Conservation (phyloP, 2,888 invertebrate species). For the Scaptomyza cyrtandrae region DNA sequence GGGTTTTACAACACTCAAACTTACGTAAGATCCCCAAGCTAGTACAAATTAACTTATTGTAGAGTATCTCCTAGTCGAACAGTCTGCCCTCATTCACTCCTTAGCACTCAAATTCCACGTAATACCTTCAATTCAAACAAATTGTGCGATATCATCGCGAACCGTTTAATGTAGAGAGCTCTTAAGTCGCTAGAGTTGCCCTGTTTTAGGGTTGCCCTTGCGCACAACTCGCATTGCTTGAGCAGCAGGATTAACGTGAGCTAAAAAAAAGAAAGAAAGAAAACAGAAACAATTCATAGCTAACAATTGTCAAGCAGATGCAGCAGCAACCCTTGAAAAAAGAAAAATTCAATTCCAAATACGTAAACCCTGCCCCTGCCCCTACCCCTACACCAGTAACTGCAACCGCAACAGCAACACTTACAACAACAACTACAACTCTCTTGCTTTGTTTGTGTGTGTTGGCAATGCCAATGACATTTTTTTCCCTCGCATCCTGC, state of each 20-base stretch:
- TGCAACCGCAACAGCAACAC: slow-evolving; percentile 63
- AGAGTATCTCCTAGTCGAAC: not conserved
- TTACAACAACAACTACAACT: slow-evolving; percentile 23
- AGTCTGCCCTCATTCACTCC: not conserved
- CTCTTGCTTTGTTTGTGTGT: slow-evolving; percentile 12
- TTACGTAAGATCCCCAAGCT: no score
- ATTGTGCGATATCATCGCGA: slow-evolving; percentile 43
- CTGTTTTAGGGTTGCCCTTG: slow-evolving; percentile 18
- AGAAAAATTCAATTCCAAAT: not conserved
- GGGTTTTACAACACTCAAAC: no score
- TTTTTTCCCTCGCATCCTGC: slow-evolving; percentile 28
- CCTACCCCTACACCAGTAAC: slow-evolving; percentile 10
- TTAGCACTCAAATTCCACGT: not conserved
- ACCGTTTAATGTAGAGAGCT: slow-evolving; percentile 31
- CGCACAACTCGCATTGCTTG: slow-evolving; percentile 26
- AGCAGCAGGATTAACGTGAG: slow-evolving; percentile 36
- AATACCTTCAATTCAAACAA: slow-evolving; percentile 20
- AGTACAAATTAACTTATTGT: no score
- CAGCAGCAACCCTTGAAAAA: slow-evolving; percentile 47
- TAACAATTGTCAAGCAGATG: slow-evolving; percentile 52
- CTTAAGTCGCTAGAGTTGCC: slow-evolving; percentile 34
- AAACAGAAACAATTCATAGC: slow-evolving; percentile 20
- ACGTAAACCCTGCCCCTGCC: slow-evolving; percentile 6
- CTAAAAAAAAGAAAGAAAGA: slow-evolving; percentile 19
- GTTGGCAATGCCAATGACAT: slow-evolving; percentile 72